Evolutionary conservation across 2,888 invertebrate species (phyloP).

Genomic region (Drosophila nr. perissopoda): DNA sequence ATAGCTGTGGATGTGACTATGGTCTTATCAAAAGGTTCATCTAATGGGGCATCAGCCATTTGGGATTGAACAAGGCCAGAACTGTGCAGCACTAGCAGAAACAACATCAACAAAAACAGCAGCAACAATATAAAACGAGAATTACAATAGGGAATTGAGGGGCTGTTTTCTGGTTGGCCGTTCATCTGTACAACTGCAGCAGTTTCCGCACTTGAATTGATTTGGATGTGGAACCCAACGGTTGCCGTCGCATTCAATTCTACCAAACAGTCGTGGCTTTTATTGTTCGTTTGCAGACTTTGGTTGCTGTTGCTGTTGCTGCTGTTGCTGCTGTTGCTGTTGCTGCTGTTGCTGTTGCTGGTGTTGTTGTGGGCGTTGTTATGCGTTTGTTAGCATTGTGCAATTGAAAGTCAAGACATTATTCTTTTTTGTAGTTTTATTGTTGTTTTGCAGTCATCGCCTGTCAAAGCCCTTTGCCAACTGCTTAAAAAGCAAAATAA

Average conservation of each 20-base stretch:
- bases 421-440: constrained; percentile 48
- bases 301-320: constrained; percentile 48
- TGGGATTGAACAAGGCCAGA: constrained; percentile 34
- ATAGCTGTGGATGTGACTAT: constrained; percentile 11
- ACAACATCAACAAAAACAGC: constrained; percentile 18
- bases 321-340: constrained; percentile 51
- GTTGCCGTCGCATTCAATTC: constrained; percentile 30
- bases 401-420: constrained; percentile 78
- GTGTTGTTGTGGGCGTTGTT: constrained; percentile 20
- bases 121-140: constrained; percentile 18
- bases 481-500: constrained; percentile 77
- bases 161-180: constrained; percentile 50
- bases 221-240: constrained; percentile 65
- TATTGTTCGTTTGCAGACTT: constrained; percentile 54
- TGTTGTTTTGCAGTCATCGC: constrained; percentile 61
- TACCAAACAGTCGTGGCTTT: constrained; percentile 58
- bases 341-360: constrained; percentile 46
- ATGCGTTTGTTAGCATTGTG: constrained; percentile 58
- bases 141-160: constrained; percentile 23
- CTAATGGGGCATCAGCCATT: constrained; percentile 55
- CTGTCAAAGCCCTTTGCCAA: constrained; percentile 68
- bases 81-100: constrained; percentile 33
- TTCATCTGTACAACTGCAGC: constrained; percentile 76
- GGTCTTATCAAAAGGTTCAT: constrained; percentile 57
- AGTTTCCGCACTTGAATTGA: constrained; percentile 76